Conservation (phyloP, 1,140 invertebrate species). For the Popillia japonica region DNA sequence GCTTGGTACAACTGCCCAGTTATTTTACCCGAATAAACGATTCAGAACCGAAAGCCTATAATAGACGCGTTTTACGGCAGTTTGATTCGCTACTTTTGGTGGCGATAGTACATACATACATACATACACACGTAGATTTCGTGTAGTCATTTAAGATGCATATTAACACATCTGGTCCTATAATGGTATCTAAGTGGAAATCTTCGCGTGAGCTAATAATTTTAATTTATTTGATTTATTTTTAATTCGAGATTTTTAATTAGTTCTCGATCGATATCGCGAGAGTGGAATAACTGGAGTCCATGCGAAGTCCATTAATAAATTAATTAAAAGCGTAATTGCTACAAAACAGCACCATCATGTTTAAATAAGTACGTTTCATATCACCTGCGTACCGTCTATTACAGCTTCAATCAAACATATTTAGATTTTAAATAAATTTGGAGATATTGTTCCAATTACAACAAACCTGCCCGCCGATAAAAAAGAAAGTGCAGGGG, state of each 20-base stretch:
- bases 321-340: conserved; percentile 27
- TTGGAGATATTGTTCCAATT: background rate
- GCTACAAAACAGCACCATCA: background rate
- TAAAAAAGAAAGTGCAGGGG: background rate
- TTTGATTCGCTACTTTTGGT: too few species aligned
- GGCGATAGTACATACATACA: too few species aligned
- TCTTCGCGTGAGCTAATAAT: conserved; percentile 11
- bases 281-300: background rate
- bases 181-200: background rate
- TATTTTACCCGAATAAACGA: too few species aligned
- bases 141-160: background rate
- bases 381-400: too few species aligned
- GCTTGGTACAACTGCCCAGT: too few species aligned
- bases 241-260: conserved; percentile 28
- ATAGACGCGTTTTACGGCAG: too few species aligned
- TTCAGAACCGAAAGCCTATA: too few species aligned
- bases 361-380: background rate
- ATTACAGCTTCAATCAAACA: background rate
- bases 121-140: too few species aligned
- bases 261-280: background rate
- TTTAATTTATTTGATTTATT: conserved; percentile 29
- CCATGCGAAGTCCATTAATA: background rate
- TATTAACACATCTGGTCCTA: background rate
- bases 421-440: background rate
- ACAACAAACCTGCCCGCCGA: background rate